Base-by-base conservation (phyloP, 2,888 invertebrate species). In the Phaedon cochleariae region DNA sequence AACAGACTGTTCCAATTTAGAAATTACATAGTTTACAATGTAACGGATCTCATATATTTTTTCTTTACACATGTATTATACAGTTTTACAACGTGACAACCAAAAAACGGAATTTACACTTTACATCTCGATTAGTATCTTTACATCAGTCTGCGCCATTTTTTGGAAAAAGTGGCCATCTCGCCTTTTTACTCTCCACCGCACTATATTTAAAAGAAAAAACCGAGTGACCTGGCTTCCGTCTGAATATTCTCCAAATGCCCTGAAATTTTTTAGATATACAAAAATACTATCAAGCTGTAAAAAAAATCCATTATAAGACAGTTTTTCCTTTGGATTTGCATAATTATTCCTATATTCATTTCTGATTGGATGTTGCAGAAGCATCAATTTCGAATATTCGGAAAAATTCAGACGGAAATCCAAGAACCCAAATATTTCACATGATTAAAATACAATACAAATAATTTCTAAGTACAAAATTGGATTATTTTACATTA, bases 111-210 rank as follows among this genome's bases (percentile, higher is more conserved):
- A 84, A 84, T 83, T 84, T 84, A 84, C 84, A 84, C 82, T 84
- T 83, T 84, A 84, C 83, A 83, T 79, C 79, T 79, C 79, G 77
- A 81, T 80, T 83, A 82, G 80, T 81, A 81, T 80, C 83, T 84
- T 84, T 84, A 84, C 83, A 84, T 84, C 84, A 84, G 84, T 84
- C 84, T 84, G 82, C n/a, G n/a, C 78, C 79, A 76, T 77, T 70
- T 77, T 41, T 41, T 26, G 26, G 68, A 68, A 68, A 76, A 80
- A 77, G 75, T 77, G 78, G 79, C 80, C 77, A 72, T 77, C 77
- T 76, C 69, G 74, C 74, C 73, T 70, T 41, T 41, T 70, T 73
- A 72, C 74, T 78, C 79, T 77, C 78, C 77, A 73, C 76, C 79
- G 74, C 77, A 73, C 69, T 72, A 72, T 69, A 59, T 62, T 29